Conservation (phyloP, 2,888 invertebrate species). For the Flexamia atlantica region DNA sequence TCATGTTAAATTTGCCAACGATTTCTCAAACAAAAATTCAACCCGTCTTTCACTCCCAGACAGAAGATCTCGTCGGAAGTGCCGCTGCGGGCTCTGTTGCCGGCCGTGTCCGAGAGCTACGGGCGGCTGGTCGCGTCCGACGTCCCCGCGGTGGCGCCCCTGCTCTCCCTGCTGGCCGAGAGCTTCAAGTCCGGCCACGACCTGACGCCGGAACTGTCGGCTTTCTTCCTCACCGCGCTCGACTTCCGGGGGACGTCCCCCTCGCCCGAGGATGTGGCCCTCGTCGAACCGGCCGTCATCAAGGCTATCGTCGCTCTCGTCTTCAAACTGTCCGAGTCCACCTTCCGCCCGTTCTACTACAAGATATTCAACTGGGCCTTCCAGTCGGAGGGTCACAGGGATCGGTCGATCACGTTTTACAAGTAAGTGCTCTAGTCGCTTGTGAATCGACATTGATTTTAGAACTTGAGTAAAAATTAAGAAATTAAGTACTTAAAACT, state of each 20-base stretch:
- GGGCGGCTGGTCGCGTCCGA: slow-evolving; percentile 79
- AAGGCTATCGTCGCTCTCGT: slow-evolving; percentile 88
- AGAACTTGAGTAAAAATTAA: too few species aligned
- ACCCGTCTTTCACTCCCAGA: slow-evolving; percentile 68
- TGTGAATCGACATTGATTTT: neutral
- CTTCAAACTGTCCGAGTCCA: slow-evolving; percentile 92
- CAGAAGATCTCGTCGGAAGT: slow-evolving; percentile 83
- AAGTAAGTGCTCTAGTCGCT: slow-evolving; percentile 75
- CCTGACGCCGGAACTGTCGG: slow-evolving; percentile 76
- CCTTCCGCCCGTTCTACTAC: slow-evolving; percentile 92
- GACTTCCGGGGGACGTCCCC: slow-evolving; percentile 79
- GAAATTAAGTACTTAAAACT: too few species aligned
- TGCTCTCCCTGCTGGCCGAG: slow-evolving; percentile 88
- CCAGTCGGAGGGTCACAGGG: slow-evolving; percentile 79
- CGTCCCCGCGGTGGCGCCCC: slow-evolving; percentile 80
- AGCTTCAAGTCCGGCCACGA: slow-evolving; percentile 77
- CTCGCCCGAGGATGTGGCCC: slow-evolving; percentile 75
- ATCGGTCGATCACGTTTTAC: slow-evolving; percentile 89
- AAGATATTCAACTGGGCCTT: slow-evolving; percentile 93
- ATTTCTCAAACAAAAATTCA: too few species aligned
- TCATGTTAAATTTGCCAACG: too few species aligned
- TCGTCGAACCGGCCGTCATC: slow-evolving; percentile 86
- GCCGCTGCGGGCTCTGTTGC: slow-evolving; percentile 86
- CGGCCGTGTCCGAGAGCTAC: slow-evolving; percentile 84
- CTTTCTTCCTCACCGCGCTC: slow-evolving; percentile 85